Percentiles rank a stretch among this genome's conserved stretches.
phyloP scores from a whole-genome alignment of 2,888 invertebrate genomes.

The Heliconius aoede region DNA sequence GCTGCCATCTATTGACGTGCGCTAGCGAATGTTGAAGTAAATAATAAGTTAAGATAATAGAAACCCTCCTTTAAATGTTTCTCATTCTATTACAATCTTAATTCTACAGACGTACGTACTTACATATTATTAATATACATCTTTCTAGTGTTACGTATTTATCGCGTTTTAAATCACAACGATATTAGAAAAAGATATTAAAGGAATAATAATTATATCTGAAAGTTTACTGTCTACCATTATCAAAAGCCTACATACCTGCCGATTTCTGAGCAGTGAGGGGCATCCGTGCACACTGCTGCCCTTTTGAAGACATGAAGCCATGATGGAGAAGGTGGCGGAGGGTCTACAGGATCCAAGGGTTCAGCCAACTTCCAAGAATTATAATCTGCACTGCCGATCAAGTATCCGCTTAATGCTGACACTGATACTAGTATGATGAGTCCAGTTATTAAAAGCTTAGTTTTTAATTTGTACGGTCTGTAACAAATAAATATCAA shows the following conservation, averaged over 20 bases:
- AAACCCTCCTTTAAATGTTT: no score
- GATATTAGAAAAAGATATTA: neutral
- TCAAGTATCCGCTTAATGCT: slow-evolving; percentile 66
- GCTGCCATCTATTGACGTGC: slow-evolving; percentile 8
- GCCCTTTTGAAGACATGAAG: slow-evolving; percentile 87
- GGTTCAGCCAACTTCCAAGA: slow-evolving; percentile 70
- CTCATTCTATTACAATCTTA: no score
- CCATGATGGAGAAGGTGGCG: slow-evolving; percentile 86
- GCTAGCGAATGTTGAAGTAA: neutral
- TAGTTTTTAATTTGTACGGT: slow-evolving; percentile 65
- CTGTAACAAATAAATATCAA: slow-evolving; percentile 58
- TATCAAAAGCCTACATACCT: slow-evolving; percentile 81
- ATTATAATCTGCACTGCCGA: slow-evolving; percentile 62
- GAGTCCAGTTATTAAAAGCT: slow-evolving; percentile 61
- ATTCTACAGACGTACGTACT: no score
- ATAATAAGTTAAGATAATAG: neutral
- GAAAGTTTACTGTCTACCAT: neutral
- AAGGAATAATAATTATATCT: neutral
- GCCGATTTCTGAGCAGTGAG: slow-evolving; percentile 90
- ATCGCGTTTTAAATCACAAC: neutral
- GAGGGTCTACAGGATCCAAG: slow-evolving; percentile 85
- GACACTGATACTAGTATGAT: slow-evolving; percentile 63
- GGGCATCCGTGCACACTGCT: slow-evolving; percentile 91
- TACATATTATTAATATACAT: neutral
- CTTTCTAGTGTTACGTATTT: neutral